Evolutionary conservation across 2,888 invertebrate genomes (phyloP).

Genomic region (Sinohyriopsis cumingii): DNA sequence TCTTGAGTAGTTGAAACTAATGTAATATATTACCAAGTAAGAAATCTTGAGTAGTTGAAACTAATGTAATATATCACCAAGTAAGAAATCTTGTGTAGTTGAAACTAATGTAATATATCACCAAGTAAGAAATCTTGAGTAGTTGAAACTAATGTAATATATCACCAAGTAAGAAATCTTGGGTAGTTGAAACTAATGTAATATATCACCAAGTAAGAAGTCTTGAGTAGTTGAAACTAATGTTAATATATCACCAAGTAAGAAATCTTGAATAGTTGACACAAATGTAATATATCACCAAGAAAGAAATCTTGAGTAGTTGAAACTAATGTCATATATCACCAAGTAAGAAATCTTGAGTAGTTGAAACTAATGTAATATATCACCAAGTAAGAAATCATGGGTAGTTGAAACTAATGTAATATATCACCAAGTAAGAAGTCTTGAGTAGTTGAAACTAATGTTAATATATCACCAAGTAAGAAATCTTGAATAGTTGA

Average conservation of each 20-base stretch:
- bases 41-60: slow-evolving; percentile 1
- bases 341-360: slow-evolving; percentile 38
- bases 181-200: no score
- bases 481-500: slow-evolving; percentile 6
- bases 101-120: slow-evolving; percentile 5
- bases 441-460: no score
- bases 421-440: slow-evolving; percentile 42
- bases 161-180: slow-evolving; percentile 39
- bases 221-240: no score
- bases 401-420: no score
- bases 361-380: neutral
- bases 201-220: slow-evolving; percentile 42
- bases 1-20: no score
- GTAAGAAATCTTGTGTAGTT: slow-evolving; percentile 27
- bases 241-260: slow-evolving; percentile 38
- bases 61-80: slow-evolving; percentile 21
- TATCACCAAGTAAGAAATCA: slow-evolving; percentile 41
- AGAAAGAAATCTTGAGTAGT: slow-evolving; percentile 30
- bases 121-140: slow-evolving; percentile 38
- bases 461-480: slow-evolving; percentile 37
- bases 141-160: slow-evolving; percentile 1
- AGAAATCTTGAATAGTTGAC: slow-evolving; percentile 2
- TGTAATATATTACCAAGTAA: slow-evolving; percentile 39
- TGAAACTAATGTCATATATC: slow-evolving; percentile 4
- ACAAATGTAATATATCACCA: slow-evolving; percentile 17